These are phyloP conservation scores for Odontocolon sp. DNA, from an alignment of 2,888 invertebrate species.

Conservation along the genomic window DNA sequence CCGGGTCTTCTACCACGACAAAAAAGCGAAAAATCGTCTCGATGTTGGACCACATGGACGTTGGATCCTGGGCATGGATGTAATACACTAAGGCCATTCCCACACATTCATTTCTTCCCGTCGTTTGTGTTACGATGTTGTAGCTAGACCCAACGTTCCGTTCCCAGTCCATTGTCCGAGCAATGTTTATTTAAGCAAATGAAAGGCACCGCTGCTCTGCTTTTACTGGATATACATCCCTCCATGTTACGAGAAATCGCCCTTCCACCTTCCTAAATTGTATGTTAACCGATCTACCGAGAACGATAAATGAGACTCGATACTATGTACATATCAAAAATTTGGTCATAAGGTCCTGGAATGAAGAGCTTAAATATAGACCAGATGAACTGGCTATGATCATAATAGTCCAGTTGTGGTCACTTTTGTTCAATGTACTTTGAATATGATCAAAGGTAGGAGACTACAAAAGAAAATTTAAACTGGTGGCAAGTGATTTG, in stretches of 20 bases:
- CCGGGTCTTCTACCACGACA: slow-evolving; percentile 48
- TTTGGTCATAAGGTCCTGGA: too few species aligned
- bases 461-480: too few species aligned
- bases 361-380: too few species aligned
- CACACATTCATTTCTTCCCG: slow-evolving; percentile 41
- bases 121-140: slow-evolving; percentile 22
- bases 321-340: neutral
- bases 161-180: slow-evolving; percentile 70
- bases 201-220: slow-evolving; percentile 67
- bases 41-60: slow-evolving; percentile 28
- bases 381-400: too few species aligned
- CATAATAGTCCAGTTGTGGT: too few species aligned
- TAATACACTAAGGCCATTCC: slow-evolving; percentile 53
- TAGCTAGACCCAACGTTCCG: slow-evolving; percentile 17
- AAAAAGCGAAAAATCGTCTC: slow-evolving; percentile 31
- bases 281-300: slow-evolving; percentile 63
- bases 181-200: slow-evolving; percentile 80
- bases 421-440: too few species aligned
- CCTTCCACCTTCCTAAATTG: slow-evolving; percentile 67
- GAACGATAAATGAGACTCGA: slow-evolving; percentile 68
- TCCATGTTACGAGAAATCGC: neutral
- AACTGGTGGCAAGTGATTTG: too few species aligned
- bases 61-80: slow-evolving; percentile 1
- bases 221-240: slow-evolving; percentile 12
- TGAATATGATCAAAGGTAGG: too few species aligned